Evolutionary conservation across 2,888 invertebrate genomes (phyloP).

Genomic region (Drosophila prostipennis): DNA sequence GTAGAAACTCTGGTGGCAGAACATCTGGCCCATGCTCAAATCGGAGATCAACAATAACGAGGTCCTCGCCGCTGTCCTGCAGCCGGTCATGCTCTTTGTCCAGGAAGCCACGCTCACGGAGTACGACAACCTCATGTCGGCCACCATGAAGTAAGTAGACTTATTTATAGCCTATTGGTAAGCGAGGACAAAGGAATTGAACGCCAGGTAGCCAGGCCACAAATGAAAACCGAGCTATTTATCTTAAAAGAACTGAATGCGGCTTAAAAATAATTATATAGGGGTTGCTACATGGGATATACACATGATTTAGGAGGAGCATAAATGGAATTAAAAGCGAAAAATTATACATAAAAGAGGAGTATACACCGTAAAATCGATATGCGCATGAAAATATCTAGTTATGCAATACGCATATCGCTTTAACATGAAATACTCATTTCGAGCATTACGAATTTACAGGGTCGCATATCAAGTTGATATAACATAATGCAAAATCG

Average conservation of each 20-base stretch:
- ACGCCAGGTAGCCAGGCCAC: not conserved
- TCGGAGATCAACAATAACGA: slow-evolving; percentile 94
- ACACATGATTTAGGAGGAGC: not conserved
- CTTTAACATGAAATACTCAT: too few relatives aligned
- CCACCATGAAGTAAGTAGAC: slow-evolving; percentile 90
- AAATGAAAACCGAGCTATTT: not conserved
- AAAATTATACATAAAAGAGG: too few relatives aligned
- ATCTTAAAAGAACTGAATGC: not conserved
- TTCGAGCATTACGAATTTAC: too few relatives aligned
- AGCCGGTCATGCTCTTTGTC: slow-evolving; percentile 92
- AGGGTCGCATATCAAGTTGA: too few relatives aligned
- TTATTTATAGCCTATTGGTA: slow-evolving; percentile 10
- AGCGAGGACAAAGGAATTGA: not conserved
- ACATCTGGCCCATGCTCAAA: slow-evolving; percentile 95
- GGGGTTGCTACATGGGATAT: not conserved
- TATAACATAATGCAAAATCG: too few relatives aligned
- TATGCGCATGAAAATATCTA: too few relatives aligned
- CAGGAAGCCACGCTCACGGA: slow-evolving; percentile 91
- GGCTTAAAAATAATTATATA: not conserved
- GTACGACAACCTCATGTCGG: slow-evolving; percentile 92
- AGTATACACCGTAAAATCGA: too few relatives aligned
- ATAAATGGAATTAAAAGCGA: slow-evolving; percentile 2
- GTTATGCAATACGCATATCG: too few relatives aligned
- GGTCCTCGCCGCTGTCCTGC: slow-evolving; percentile 93
- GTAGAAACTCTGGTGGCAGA: slow-evolving; percentile 98